These are phyloP conservation scores for Ridgeia piscesae DNA, from an alignment of 1,140 invertebrate species.

Conservation along the genomic window DNA sequence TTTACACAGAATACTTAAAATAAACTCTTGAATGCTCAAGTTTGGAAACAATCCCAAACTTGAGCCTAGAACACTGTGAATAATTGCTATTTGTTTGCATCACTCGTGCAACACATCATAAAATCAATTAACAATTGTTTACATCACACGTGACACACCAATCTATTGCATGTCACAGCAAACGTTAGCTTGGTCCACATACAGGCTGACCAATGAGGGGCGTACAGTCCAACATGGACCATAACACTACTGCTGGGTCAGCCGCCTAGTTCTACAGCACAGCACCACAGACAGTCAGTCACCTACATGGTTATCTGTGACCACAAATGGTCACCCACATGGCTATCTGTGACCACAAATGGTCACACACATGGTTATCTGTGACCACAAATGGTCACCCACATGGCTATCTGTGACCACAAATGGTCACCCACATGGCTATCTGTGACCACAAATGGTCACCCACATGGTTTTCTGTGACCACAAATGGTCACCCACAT, in stretches of 20 bases:
- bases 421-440: no score
- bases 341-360: no score
- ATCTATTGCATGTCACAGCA: not conserved
- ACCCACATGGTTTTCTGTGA: not conserved
- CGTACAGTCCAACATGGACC: not conserved
- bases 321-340: not conserved
- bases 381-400: not conserved
- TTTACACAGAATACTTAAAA: not conserved
- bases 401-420: no score
- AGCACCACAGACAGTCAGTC: not conserved
- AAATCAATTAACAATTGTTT: not conserved
- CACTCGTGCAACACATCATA: not conserved
- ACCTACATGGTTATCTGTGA: not conserved
- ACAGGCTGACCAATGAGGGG: not conserved
- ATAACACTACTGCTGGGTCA: not conserved
- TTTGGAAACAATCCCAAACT: not conserved
- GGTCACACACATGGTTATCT: not conserved
- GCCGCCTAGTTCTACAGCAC: not conserved
- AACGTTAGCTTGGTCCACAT: not conserved
- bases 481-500: no score
- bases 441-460: not conserved
- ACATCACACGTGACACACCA: not conserved
- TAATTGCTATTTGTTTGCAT: not conserved
- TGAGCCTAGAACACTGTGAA: not conserved
- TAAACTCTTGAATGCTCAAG: not conserved